These are phyloP conservation scores for Scomber colias DNA, from an alignment of 2,113 vertebrate species.

Conservation along the genomic window DNA sequence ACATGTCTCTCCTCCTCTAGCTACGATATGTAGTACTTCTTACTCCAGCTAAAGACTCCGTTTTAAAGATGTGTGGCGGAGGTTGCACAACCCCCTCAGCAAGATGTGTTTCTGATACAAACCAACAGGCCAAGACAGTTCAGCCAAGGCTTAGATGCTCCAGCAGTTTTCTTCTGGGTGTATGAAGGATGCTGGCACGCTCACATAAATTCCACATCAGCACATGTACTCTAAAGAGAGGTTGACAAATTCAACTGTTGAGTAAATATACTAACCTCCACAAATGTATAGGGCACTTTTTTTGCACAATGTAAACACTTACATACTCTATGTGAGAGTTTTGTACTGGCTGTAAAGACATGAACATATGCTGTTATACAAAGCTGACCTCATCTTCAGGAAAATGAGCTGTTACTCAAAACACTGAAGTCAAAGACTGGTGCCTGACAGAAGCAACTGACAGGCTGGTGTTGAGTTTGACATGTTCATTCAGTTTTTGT, in stretches of 20 bases:
- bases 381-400: conserved; percentile 55
- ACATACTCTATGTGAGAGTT: conserved; percentile 15
- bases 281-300: conserved; percentile 8
- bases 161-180: conserved; percentile 29
- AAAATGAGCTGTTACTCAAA: conserved; percentile 56
- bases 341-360: conserved; percentile 5
- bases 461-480: conserved; percentile 56
- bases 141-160: conserved; percentile 44
- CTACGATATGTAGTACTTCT: conserved; percentile 19
- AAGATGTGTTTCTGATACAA: conserved; percentile 61
- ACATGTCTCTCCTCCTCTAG: conserved; percentile 28
- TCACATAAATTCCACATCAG: conserved; percentile 38
- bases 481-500: conserved; percentile 53
- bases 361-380: conserved; percentile 16
- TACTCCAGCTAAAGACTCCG: conserved; percentile 3
- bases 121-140: conserved; percentile 40
- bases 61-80: conserved; percentile 47
- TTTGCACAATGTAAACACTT: conserved; percentile 29
- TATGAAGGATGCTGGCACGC: conserved; percentile 34
- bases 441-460: conserved; percentile 44
- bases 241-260: conserved; percentile 47
- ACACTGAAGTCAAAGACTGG: conserved; percentile 17
- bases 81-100: conserved; percentile 54
- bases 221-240: conserved; percentile 25
- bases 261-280: conserved; percentile 41